Conservation (phyloP, 2,888 invertebrate species). For the Callyntrura guangdongensis region DNA sequence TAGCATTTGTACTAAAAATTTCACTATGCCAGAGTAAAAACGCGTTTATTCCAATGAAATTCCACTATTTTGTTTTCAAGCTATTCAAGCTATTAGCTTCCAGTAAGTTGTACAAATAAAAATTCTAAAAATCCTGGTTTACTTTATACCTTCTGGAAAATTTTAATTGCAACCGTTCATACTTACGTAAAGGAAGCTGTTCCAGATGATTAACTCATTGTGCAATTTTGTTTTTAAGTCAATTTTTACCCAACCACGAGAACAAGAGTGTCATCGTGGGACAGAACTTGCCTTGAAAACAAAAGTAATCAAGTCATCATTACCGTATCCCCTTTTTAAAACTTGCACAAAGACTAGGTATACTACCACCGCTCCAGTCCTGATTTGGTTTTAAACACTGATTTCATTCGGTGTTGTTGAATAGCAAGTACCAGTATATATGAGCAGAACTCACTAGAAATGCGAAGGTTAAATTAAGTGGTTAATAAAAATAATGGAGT, state of each 20-base stretch:
- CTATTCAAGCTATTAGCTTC: too few species aligned
- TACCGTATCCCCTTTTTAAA: neutral
- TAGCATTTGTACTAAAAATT: too few species aligned
- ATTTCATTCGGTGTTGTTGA: neutral
- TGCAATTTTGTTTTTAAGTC: too few species aligned
- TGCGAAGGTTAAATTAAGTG: conserved; percentile 65
- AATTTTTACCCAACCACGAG: neutral
- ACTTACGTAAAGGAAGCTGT: too few species aligned
- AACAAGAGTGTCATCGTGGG: neutral
- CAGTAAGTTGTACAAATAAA: too few species aligned
- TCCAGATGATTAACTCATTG: too few species aligned
- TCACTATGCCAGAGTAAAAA: too few species aligned
- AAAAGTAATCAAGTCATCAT: neutral
- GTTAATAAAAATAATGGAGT: conserved; percentile 64
- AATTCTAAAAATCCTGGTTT: too few species aligned
- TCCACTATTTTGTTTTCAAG: too few species aligned
- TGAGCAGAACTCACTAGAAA: neutral
- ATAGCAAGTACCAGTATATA: neutral
- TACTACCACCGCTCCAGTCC: neutral
- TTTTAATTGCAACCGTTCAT: too few species aligned
- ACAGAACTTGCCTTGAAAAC: neutral
- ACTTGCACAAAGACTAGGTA: neutral
- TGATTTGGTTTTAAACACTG: neutral
- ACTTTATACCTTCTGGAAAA: too few species aligned
- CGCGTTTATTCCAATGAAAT: too few species aligned